A percentile compares a stretch with the other conserved stretches of the same genome.
phyloP scores from a whole-genome alignment of 2,888 invertebrate genomes.

The Drosophila aldrichi region DNA sequence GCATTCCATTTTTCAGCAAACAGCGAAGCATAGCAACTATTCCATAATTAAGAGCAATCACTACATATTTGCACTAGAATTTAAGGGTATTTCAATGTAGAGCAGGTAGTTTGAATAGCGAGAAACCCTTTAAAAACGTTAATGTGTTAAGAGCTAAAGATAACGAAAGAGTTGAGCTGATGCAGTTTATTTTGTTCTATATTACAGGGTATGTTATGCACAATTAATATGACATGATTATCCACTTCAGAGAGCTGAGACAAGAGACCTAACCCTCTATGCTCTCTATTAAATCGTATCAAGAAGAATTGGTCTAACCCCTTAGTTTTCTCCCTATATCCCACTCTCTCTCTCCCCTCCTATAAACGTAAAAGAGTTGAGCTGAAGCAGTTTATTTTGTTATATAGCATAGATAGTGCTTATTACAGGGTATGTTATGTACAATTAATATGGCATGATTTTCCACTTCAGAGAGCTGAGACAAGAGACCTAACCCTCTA shows the following conservation, averaged over 20 bases:
- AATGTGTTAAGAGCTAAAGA: not conserved
- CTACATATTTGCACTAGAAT: not conserved
- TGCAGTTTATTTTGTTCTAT: not conserved
- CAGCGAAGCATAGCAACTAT: not conserved
- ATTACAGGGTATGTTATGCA: too few species aligned
- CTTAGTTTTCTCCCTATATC: not conserved
- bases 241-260: not conserved
- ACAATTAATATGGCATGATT: too few species aligned
- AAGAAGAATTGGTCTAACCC: not conserved
- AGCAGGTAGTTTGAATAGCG: not conserved
- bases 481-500: not conserved
- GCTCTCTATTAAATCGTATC: not conserved
- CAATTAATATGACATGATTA: too few species aligned
- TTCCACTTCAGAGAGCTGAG: not conserved
- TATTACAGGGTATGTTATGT: not conserved
- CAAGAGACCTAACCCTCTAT: not conserved
- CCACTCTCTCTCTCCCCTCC: not conserved
- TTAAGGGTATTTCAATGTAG: not conserved
- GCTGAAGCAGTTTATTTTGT: not conserved
- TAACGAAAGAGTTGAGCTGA: not conserved
- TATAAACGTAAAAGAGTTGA: too few species aligned
- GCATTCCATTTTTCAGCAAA: conserved; percentile 11
- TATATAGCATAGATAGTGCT: not conserved
- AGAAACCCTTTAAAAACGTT: fast-evolving
- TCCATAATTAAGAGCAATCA: conserved; percentile 7